Evolutionary conservation across 2,113 vertebrate genomes (phyloP).

Genomic region (Periophthalmodon schlosseri): DNA sequence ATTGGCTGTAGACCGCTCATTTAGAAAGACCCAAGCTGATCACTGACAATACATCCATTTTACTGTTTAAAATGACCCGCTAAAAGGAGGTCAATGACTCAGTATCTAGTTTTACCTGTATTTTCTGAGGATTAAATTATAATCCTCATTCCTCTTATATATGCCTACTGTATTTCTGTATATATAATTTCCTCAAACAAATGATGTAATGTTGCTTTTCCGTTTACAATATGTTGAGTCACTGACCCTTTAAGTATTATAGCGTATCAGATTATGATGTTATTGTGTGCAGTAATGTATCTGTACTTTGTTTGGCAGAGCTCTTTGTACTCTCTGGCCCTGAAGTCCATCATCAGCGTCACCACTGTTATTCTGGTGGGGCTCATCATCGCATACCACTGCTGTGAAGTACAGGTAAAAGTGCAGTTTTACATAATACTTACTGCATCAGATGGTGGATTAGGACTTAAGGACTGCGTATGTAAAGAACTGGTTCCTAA

Average conservation of each 20-base stretch:
- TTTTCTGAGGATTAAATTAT: background rate
- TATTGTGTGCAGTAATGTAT: constrained; percentile 20
- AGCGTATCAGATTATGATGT: constrained; percentile 27
- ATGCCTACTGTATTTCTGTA: background rate
- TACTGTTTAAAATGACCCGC: background rate
- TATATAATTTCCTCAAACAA: background rate
- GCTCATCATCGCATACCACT: constrained; percentile 92
- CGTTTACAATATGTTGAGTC: background rate
- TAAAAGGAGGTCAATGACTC: background rate
- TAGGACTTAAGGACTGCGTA: too few species aligned
- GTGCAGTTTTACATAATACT: background rate
- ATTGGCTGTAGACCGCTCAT: too few species aligned
- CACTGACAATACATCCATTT: too few species aligned
- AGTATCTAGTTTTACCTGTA: background rate
- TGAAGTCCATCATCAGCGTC: constrained; percentile 95
- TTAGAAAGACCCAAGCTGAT: too few species aligned
- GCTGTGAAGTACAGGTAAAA: constrained; percentile 91
- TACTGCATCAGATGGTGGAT: too few species aligned
- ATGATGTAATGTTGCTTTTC: background rate
- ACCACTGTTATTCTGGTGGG: constrained; percentile 90
- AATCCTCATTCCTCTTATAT: background rate
- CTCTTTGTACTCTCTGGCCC: constrained; percentile 88
- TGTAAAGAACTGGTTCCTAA: too few species aligned
- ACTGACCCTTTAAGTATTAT: constrained; percentile 8
- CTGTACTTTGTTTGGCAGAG: constrained; percentile 73